phyloP scores from a whole-genome alignment of 2,888 invertebrate species.

The Dryobota labecula region DNA sequence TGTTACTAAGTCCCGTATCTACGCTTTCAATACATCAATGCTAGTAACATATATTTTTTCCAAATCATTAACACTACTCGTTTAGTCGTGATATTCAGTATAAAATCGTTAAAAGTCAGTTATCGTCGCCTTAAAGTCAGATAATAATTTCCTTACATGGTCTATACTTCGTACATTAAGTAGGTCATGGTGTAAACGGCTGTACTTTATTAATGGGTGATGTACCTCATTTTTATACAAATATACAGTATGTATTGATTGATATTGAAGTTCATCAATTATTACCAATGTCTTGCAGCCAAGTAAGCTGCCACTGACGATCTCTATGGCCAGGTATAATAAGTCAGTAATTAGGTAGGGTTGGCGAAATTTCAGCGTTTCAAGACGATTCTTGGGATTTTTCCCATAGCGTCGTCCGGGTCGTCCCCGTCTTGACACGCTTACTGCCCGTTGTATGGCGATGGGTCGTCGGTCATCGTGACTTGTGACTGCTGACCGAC shows the following conservation, averaged over 20 bases:
- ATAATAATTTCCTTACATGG: not conserved
- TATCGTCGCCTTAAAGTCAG: too few species aligned
- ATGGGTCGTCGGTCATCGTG: not conserved
- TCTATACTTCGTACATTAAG: not conserved
- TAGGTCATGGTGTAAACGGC: not conserved
- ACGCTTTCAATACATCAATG: too few species aligned
- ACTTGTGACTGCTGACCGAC: not conserved
- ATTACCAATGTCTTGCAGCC: not conserved
- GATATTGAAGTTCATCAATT: slow-evolving; percentile 3
- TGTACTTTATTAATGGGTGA: not conserved
- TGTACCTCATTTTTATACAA: not conserved
- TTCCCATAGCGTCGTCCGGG: not conserved
- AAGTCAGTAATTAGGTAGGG: too few species aligned
- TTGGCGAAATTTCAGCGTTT: too few species aligned
- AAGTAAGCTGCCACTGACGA: not conserved
- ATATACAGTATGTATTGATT: not conserved
- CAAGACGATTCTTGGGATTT: too few species aligned
- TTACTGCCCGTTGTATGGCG: not conserved
- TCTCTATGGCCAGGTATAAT: not conserved
- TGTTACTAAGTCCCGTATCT: too few species aligned
- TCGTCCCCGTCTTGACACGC: not conserved
- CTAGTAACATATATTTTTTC: too few species aligned
- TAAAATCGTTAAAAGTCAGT: too few species aligned
- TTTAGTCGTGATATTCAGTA: too few species aligned
- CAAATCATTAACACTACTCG: too few species aligned